Percentiles rank a stretch among this genome's conserved stretches.
These are phyloP conservation scores for Chrysomela aeneicollis DNA, from an alignment of 2,888 invertebrate genomes.

Conservation along the genomic window DNA sequence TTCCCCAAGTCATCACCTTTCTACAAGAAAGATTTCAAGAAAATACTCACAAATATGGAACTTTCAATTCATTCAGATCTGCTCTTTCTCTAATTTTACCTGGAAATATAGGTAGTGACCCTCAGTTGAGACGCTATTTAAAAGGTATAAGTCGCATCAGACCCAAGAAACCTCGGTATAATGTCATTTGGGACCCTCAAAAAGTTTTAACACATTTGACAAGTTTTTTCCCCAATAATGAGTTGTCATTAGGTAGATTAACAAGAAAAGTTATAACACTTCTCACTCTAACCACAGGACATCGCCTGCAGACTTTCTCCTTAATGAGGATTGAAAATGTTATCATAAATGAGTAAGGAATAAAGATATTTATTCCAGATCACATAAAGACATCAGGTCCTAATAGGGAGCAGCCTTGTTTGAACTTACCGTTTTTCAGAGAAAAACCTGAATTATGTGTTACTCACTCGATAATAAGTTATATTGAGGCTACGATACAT, in stretches of 20 bases:
- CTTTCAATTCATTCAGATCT: conserved; percentile 41
- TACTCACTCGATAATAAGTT: conserved; percentile 24
- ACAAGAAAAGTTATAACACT: conserved; percentile 35
- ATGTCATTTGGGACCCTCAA: conserved; percentile 46
- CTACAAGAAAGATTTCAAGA: neutral
- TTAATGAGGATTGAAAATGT: conserved; percentile 28
- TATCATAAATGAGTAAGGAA: conserved; percentile 6
- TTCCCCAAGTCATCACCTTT: conserved; percentile 5
- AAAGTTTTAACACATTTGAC: conserved; percentile 28
- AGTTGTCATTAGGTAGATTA: conserved; percentile 23
- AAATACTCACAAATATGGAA: conserved; percentile 30
- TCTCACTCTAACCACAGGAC: conserved; percentile 38
- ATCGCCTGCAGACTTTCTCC: conserved; percentile 35
- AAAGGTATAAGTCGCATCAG: conserved; percentile 36
- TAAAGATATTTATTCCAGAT: conserved; percentile 33
- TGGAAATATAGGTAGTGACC: conserved; percentile 29
- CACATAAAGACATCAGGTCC: conserved; percentile 18
- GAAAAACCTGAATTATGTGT: conserved; percentile 36
- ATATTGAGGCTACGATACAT: conserved; percentile 26
- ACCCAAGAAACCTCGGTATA: conserved; percentile 40
- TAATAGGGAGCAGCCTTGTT: conserved; percentile 34
- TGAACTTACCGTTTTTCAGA: conserved; percentile 32
- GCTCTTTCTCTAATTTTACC: conserved; percentile 40
- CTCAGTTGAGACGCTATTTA: conserved; percentile 39
- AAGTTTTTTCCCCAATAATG: conserved; percentile 6